Evolutionary conservation across 2,113 vertebrate genomes (phyloP).

Genomic region (Drymodes brunneopygia): DNA sequence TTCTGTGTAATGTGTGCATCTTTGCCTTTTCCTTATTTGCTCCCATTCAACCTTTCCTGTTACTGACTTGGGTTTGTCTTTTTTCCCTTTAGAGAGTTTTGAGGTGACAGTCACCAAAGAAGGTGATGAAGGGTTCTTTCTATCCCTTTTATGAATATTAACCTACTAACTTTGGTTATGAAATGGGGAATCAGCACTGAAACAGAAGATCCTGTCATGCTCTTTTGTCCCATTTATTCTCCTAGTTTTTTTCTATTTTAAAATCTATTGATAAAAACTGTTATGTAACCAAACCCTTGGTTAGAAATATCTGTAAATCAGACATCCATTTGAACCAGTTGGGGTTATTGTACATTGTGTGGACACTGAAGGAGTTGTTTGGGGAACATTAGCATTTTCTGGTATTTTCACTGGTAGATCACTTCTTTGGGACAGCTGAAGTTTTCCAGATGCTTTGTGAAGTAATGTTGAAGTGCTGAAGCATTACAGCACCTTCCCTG

Average conservation of each 20-base stretch:
- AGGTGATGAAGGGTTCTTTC: slow-evolving; percentile 99
- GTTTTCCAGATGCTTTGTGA: background rate
- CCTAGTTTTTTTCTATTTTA: slow-evolving; percentile 72
- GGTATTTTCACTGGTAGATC: background rate
- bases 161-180: slow-evolving; percentile 93
- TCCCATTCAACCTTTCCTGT: slow-evolving; percentile 75
- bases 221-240: slow-evolving; percentile 76
- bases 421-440: background rate
- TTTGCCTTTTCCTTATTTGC: slow-evolving; percentile 68
- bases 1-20: slow-evolving; percentile 60
- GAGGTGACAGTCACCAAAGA: slow-evolving; percentile 99
- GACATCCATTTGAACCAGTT: slow-evolving; percentile 89
- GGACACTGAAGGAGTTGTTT: background rate
- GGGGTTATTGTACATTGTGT: background rate
- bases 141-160: slow-evolving; percentile 88
- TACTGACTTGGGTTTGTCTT: slow-evolving; percentile 96
- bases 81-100: slow-evolving; percentile 99
- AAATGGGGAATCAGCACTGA: slow-evolving; percentile 90
- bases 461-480: background rate
- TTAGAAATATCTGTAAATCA: slow-evolving; percentile 98
- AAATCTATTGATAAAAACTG: slow-evolving; percentile 80
- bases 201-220: slow-evolving; percentile 86
- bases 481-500: background rate
- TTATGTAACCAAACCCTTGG: slow-evolving; percentile 77
- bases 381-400: background rate